phyloP scores from a whole-genome alignment of 2,113 vertebrate genomes.

The Nesoenas mayeri region DNA sequence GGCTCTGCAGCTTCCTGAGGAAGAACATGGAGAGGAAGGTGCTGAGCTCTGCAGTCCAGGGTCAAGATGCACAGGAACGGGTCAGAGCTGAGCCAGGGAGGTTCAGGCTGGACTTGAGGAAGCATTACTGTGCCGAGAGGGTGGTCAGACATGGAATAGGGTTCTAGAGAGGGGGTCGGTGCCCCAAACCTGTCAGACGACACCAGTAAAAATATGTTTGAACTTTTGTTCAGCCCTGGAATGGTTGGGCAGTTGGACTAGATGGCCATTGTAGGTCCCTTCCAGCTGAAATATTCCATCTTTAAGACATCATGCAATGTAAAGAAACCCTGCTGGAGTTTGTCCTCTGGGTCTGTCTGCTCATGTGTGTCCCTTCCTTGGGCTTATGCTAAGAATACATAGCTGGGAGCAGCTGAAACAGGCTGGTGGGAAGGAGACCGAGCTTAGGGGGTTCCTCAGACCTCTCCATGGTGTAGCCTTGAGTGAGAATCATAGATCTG shows the following conservation, averaged over 20 bases:
- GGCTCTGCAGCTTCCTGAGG: not conserved
- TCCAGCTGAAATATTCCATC: no score
- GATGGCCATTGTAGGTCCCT: no score
- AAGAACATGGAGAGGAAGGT: not conserved
- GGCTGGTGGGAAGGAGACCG: not conserved
- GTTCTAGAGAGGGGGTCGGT: no score
- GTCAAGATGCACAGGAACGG: no score
- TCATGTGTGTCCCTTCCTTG: rapidly evolving
- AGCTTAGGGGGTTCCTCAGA: not conserved
- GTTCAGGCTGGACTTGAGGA: no score
- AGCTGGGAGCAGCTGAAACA: not conserved
- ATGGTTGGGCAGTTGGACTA: no score
- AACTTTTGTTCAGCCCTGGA: no score
- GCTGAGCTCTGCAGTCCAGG: not conserved
- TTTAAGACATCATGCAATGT: not conserved
- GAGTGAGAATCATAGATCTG: not conserved
- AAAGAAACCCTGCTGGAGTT: not conserved
- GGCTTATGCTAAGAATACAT: not conserved
- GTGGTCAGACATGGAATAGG: no score
- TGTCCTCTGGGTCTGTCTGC: not conserved
- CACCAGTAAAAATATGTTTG: no score
- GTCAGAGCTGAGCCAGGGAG: no score
- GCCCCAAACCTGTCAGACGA: no score
- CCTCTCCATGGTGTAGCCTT: not conserved
- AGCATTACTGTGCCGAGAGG: no score